Conservation (phyloP, 2,888 invertebrate species). For the Acrobasis repandana region DNA sequence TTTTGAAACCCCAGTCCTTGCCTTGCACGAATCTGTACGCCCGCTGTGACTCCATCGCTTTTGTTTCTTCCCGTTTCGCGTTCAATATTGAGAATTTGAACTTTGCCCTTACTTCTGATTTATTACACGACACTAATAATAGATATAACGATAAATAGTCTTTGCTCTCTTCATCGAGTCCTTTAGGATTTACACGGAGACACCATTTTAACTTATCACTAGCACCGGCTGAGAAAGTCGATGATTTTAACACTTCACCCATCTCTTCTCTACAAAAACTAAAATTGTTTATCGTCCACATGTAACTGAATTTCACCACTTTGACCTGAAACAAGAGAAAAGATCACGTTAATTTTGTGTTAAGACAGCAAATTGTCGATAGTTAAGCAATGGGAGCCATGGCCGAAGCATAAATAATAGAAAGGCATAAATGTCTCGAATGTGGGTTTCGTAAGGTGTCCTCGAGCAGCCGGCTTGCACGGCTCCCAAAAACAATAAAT, state of each 20-base stretch:
- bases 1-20: constrained; percentile 99
- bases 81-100: constrained; percentile 99
- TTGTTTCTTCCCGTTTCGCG: constrained; percentile 99
- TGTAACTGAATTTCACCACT: constrained; percentile 99
- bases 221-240: constrained; percentile 99
- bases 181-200: constrained; percentile 99
- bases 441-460: constrained; percentile 39
- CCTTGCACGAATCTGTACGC: constrained; percentile 99
- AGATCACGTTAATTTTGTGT: constrained; percentile 15
- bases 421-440: constrained; percentile 18
- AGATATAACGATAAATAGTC: constrained; percentile 99
- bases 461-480: constrained; percentile 32
- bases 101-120: constrained; percentile 99
- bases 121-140: constrained; percentile 99
- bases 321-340: constrained; percentile 91
- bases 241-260: constrained; percentile 99
- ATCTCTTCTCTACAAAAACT: constrained; percentile 99
- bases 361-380: constrained; percentile 7
- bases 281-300: constrained; percentile 99
- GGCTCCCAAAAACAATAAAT: constrained; percentile 45
- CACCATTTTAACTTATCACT: constrained; percentile 99
- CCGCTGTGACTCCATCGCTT: constrained; percentile 98
- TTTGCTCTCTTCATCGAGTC: constrained; percentile 99
- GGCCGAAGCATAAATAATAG: constrained; percentile 17
- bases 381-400: constrained; percentile 17